Conservation (phyloP, 2,113 vertebrate species). For the Procavia capensis region DNA sequence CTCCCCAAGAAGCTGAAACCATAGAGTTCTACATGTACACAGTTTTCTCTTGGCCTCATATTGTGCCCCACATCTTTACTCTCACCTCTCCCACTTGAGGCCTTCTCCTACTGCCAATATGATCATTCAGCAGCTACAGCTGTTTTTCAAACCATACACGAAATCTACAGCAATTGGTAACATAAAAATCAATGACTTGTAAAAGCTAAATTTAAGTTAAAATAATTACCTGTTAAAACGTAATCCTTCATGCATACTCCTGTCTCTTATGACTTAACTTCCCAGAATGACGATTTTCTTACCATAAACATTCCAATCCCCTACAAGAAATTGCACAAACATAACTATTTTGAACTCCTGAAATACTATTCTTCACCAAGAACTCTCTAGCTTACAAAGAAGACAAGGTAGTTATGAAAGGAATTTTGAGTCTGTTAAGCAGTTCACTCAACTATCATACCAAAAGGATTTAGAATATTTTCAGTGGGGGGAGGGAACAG, state of each 20-base stretch:
- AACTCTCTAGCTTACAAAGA: neutral
- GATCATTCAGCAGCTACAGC: conserved; percentile 5
- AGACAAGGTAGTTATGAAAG: neutral
- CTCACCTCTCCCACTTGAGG: conserved; percentile 34
- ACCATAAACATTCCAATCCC: neutral
- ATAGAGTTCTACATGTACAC: conserved; percentile 19
- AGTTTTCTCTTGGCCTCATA: conserved; percentile 39
- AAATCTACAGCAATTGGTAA: conserved; percentile 42
- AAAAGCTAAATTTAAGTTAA: conserved; percentile 64
- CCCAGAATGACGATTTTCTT: conserved; percentile 45
- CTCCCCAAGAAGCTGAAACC: conserved; percentile 43
- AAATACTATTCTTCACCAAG: conserved; percentile 34
- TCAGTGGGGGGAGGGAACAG: neutral
- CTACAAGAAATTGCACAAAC: neutral
- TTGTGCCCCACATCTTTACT: conserved; percentile 57
- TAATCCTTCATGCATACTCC: neutral
- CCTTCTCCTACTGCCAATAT: neutral
- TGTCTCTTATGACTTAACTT: conserved; percentile 45
- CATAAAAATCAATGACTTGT: conserved; percentile 51
- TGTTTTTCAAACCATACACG: conserved; percentile 57
- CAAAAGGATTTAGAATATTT: conserved; percentile 61
- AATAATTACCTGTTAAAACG: conserved; percentile 23
- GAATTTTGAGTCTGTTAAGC: conserved; percentile 48
- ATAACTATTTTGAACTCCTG: conserved; percentile 19
- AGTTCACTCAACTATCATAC: conserved; percentile 42